A percentile compares a stretch with the other conserved stretches of the same genome.
Conservation (phyloP, 37 sponge, comb jelly and placozoan genomes). For the Halichondria panicea region DNA sequence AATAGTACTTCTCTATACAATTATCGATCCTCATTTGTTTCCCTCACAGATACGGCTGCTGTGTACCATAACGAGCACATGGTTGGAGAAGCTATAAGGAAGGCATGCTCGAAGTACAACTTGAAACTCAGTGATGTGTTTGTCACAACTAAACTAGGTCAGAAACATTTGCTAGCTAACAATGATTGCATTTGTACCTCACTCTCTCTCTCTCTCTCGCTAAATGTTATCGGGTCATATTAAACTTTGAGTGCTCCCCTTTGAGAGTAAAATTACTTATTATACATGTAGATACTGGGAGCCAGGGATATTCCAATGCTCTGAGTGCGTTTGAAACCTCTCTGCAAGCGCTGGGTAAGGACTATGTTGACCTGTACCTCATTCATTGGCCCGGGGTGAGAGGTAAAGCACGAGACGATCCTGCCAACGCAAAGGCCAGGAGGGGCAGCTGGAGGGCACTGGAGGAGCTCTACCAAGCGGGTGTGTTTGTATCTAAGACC, state of each 20-base stretch:
- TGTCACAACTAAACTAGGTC: slow-evolving; percentile 69
- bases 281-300: slow-evolving; percentile 19
- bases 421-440: slow-evolving; percentile 25
- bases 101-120: slow-evolving; percentile 21
- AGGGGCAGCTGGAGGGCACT: slow-evolving; percentile 67
- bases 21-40: neutral
- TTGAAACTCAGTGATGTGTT: slow-evolving; percentile 36
- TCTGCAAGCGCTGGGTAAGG: slow-evolving; percentile 1
- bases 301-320: slow-evolving; percentile 63
- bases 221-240: neutral
- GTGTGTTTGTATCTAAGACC: slow-evolving; percentile 10
- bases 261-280: neutral
- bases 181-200: neutral
- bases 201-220: neutral
- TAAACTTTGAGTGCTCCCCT: neutral
- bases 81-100: slow-evolving; percentile 25
- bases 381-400: slow-evolving; percentile 73
- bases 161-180: neutral
- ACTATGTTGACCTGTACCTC: slow-evolving; percentile 51
- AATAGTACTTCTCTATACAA: neutral
- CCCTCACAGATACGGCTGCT: slow-evolving; percentile 56
- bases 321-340: slow-evolving; percentile 25
- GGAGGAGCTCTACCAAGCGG: slow-evolving; percentile 48
- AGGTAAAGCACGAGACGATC: slow-evolving; percentile 36
- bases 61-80: slow-evolving; percentile 54